These are phyloP conservation scores for Zoanthus sansibaricus DNA, from an alignment of 92 coral and sea anemone species.

Conservation along the genomic window DNA sequence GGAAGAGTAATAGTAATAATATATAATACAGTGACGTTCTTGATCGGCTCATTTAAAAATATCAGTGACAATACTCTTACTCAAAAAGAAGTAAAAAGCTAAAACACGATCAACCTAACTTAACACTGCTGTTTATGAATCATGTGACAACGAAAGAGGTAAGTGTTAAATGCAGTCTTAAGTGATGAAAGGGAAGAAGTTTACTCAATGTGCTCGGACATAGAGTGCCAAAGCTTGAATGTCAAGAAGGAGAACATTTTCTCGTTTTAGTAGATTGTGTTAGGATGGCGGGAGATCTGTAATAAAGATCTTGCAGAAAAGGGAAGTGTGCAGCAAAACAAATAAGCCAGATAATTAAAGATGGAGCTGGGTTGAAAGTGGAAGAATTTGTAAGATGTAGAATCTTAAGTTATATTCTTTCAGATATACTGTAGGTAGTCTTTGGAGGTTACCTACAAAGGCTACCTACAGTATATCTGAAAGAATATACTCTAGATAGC, in stretches of 20 bases:
- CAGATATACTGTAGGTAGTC: conserved; percentile 8
- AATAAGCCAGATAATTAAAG: conserved; percentile 24
- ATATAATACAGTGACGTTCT: not conserved
- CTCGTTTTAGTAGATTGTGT: conserved; percentile 23
- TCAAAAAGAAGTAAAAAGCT: not conserved
- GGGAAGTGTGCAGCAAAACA: conserved; percentile 24
- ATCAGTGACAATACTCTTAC: not conserved
- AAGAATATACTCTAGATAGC: not conserved
- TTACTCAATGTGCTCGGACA: not conserved
- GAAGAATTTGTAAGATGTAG: conserved; percentile 46
- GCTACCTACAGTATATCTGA: too few relatives aligned
- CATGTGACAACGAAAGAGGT: not conserved
- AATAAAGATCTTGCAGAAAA: conserved; percentile 10
- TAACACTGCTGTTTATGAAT: not conserved
- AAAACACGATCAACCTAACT: not conserved
- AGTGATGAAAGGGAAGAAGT: not conserved
- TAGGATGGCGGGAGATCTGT: conserved; percentile 8
- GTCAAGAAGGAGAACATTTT: not conserved
- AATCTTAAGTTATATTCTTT: conserved; percentile 49
- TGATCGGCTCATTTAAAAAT: not conserved
- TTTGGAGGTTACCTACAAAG: not conserved
- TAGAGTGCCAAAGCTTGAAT: not conserved
- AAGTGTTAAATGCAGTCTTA: not conserved
- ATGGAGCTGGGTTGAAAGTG: conserved; percentile 47
- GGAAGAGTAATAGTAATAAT: too few relatives aligned